Percentiles rank a stretch among this genome's conserved stretches.
Evolutionary conservation across 2,113 vertebrate species (phyloP).

Genomic region (Lamprologus sp.): DNA sequence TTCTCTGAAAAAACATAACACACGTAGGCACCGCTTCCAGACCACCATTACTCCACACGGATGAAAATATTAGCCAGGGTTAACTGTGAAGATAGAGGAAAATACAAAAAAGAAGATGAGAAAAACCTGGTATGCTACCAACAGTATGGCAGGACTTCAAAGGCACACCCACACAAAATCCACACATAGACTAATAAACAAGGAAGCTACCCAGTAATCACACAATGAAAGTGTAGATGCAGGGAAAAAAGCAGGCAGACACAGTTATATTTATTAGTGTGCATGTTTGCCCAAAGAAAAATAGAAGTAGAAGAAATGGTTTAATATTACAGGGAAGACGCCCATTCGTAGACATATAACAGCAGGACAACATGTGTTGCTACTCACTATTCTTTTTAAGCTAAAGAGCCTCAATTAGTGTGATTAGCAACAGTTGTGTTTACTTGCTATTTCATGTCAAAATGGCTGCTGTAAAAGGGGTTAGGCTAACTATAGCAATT

Average conservation of each 20-base stretch:
- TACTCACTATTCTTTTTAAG: not conserved
- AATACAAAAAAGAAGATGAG: constrained; percentile 3
- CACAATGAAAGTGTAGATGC: not conserved
- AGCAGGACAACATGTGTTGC: not conserved
- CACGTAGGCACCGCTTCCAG: constrained; percentile 21
- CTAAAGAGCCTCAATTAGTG: not conserved
- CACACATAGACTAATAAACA: constrained; percentile 20
- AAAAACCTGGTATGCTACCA: constrained; percentile 16
- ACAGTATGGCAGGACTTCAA: constrained; percentile 24
- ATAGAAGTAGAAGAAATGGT: not conserved
- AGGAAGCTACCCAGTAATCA: constrained; percentile 5
- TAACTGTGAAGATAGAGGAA: constrained; percentile 59
- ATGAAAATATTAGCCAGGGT: constrained; percentile 41
- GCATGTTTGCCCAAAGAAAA: not conserved
- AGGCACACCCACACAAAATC: constrained; percentile 42
- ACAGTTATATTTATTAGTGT: not conserved
- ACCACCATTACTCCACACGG: constrained; percentile 6
- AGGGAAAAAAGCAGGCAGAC: not conserved
- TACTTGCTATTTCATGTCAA: not conserved
- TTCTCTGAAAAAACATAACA: not conserved
- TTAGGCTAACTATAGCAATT: not conserved
- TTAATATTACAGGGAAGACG: not conserved
- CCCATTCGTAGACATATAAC: not conserved
- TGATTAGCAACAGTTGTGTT: not conserved
- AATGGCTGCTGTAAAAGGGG: not conserved